These are phyloP conservation scores for Drosophila tanythrix DNA, from an alignment of 2,888 invertebrate species.

Conservation along the genomic window DNA sequence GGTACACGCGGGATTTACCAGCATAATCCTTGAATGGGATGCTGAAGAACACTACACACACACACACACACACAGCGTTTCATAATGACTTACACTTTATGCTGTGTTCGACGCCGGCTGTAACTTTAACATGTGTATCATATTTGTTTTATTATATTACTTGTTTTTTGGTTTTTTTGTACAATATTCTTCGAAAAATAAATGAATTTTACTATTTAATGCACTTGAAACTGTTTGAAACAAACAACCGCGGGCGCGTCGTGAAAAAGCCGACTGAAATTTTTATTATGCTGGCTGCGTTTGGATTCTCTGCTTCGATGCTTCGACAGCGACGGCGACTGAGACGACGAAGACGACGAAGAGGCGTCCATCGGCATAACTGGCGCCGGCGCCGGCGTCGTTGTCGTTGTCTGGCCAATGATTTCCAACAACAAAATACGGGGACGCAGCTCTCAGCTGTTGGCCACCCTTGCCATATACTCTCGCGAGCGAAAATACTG, in stretches of 20 bases:
- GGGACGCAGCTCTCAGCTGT: conserved; percentile 74
- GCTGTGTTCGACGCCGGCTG: conserved; percentile 6
- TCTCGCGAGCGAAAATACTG: conserved; percentile 41
- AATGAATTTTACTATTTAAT: conserved; percentile 15
- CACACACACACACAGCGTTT: background rate
- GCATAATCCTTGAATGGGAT: conserved; percentile 38
- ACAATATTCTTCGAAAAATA: conserved; percentile 23
- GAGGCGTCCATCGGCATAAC: conserved; percentile 25
- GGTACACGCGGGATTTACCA: conserved; percentile 25
- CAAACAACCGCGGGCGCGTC: conserved; percentile 76
- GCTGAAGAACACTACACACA: conserved; percentile 22
- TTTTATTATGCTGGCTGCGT: conserved; percentile 71
- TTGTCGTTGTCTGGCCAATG: conserved; percentile 59
- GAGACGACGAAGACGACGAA: conserved; percentile 16
- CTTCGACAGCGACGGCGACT: conserved; percentile 14
- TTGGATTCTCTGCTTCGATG: conserved; percentile 63
- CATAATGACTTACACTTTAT: conserved; percentile 34
- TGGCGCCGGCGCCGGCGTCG: conserved; percentile 47
- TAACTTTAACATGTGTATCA: conserved; percentile 10
- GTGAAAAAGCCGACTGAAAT: conserved; percentile 80
- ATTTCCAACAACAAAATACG: conserved; percentile 60
- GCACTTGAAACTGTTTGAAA: conserved; percentile 42
- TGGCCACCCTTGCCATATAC: conserved; percentile 45
- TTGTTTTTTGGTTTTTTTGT: background rate
- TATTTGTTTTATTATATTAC: background rate